Evolutionary conservation across 2,797 vertebrate species (phyloP).

Genomic region (Melanotaenia nigrans): DNA sequence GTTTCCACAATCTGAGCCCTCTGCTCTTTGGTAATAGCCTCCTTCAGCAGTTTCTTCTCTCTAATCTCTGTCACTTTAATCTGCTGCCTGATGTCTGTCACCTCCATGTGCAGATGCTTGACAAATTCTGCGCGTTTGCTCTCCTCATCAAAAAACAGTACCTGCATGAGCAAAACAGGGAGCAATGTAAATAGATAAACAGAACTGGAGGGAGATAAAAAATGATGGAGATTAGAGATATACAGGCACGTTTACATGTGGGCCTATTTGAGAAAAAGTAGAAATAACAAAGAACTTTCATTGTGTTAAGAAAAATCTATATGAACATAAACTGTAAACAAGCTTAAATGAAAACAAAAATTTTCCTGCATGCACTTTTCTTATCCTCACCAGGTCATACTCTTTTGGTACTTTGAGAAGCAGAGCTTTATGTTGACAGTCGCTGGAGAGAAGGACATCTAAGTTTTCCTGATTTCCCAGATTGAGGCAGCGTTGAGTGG

Average conservation of each 20-base stretch:
- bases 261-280: slow-evolving; percentile 2
- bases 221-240: slow-evolving; percentile 26
- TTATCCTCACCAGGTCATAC: slow-evolving; percentile 88
- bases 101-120: slow-evolving; percentile 68
- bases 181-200: slow-evolving; percentile 4
- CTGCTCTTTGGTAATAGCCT: slow-evolving; percentile 89
- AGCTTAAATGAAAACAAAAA: neutral
- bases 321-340: slow-evolving; percentile 3
- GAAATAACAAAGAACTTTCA: neutral
- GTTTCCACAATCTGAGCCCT: slow-evolving; percentile 90
- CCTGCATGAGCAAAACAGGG: slow-evolving; percentile 76
- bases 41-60: slow-evolving; percentile 86
- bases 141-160: slow-evolving; percentile 88
- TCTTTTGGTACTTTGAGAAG: slow-evolving; percentile 93
- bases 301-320: neutral
- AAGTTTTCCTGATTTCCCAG: slow-evolving; percentile 79
- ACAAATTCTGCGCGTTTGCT: slow-evolving; percentile 83
- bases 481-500: slow-evolving; percentile 82
- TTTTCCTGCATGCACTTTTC: slow-evolving; percentile 20
- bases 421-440: slow-evolving; percentile 81
- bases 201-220: slow-evolving; percentile 25
- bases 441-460: slow-evolving; percentile 85
- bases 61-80: slow-evolving; percentile 80
- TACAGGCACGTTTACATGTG: slow-evolving; percentile 40
- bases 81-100: slow-evolving; percentile 53